Evolutionary conservation across 2,797 vertebrate genomes (phyloP).

Genomic region (Simalia tracyae): DNA sequence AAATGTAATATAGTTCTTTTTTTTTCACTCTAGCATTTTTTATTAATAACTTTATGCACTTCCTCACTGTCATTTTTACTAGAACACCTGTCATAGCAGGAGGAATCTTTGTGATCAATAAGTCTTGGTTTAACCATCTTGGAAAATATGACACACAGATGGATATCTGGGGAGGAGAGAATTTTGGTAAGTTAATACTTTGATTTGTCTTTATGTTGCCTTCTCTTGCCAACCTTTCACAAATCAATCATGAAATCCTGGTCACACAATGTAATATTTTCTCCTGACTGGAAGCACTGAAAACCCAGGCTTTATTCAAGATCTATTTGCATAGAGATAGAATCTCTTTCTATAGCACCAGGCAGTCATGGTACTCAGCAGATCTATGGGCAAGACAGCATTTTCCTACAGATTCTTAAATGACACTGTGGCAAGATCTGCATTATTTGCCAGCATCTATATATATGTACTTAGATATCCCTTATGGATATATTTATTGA

Average conservation of each 20-base stretch:
- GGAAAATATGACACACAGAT: conserved; percentile 98
- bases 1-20: fast-evolving
- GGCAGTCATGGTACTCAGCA: neutral
- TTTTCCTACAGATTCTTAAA: neutral
- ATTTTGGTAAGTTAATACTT: conserved; percentile 86
- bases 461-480: neutral
- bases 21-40: neutral
- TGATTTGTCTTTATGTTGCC: neutral
- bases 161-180: conserved; percentile 99
- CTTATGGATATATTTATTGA: neutral
- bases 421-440: neutral
- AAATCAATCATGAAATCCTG: neutral
- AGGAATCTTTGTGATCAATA: conserved; percentile 96
- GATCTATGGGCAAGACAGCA: neutral
- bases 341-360: neutral
- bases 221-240: neutral
- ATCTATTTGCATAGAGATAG: neutral
- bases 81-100: conserved; percentile 98
- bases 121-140: conserved; percentile 97
- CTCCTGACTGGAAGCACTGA: neutral
- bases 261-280: neutral
- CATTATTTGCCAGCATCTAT: neutral
- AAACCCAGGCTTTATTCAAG: neutral
- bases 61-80: conserved; percentile 39
- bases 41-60: conserved; percentile 9